Percentiles rank a stretch among this genome's conserved stretches.
These are phyloP conservation scores for Agrypnia vestita DNA, from an alignment of 1,140 invertebrate species.

Conservation along the genomic window DNA sequence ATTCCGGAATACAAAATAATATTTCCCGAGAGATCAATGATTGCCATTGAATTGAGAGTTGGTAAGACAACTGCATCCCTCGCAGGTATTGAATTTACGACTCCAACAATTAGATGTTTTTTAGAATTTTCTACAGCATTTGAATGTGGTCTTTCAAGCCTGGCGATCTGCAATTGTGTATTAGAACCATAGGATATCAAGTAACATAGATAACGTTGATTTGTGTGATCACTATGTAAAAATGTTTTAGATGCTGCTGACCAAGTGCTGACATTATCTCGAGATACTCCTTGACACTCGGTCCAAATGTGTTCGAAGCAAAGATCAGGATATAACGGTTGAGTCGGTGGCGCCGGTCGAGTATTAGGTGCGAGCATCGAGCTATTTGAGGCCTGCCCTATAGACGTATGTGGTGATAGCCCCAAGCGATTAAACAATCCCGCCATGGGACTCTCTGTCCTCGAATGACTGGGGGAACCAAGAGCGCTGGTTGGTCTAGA, in stretches of 20 bases:
- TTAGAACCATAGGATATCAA: constrained; percentile 77
- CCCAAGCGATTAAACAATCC: constrained; percentile 70
- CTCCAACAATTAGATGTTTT: constrained; percentile 82
- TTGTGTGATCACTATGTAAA: constrained; percentile 86
- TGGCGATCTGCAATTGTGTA: constrained; percentile 81
- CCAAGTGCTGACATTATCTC: constrained; percentile 70
- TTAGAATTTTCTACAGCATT: constrained; percentile 69
- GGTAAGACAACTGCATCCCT: constrained; percentile 88
- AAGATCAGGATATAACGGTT: constrained; percentile 86
- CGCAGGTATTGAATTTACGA: constrained; percentile 80
- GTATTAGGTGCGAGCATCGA: constrained; percentile 67
- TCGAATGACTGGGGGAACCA: constrained; percentile 68
- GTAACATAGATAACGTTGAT: constrained; percentile 89
- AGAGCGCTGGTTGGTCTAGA: constrained; percentile 63
- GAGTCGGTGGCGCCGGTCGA: constrained; percentile 70
- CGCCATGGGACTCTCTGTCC: constrained; percentile 78
- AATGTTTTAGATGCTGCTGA: constrained; percentile 84
- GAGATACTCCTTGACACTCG: constrained; percentile 76
- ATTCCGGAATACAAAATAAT: constrained; percentile 91
- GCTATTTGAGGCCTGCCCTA: constrained; percentile 69
- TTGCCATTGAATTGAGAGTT: constrained; percentile 86
- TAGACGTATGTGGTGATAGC: constrained; percentile 68
- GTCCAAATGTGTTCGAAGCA: constrained; percentile 93
- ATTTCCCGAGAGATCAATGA: constrained; percentile 84
- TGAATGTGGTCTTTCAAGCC: constrained; percentile 82